Conservation (phyloP, 2,888 invertebrate species). For the Sarcophaga variegata region DNA sequence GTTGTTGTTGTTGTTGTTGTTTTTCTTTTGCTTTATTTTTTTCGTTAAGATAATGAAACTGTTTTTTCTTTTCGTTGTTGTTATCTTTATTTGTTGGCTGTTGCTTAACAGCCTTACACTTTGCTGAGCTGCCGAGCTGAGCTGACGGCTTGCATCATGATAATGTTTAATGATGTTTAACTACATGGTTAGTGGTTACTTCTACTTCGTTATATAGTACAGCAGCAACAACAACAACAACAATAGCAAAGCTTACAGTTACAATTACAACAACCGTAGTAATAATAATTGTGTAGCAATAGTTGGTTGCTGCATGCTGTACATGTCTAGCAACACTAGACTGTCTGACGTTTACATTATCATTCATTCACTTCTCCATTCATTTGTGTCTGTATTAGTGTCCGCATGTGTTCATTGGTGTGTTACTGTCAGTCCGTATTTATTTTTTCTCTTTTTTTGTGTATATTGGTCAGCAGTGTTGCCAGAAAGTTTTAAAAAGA, state of each 20-base stretch:
- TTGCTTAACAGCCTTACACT: conserved; percentile 2
- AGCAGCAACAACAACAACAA: conserved; percentile 2
- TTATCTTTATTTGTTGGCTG: background rate
- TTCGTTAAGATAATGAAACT: background rate
- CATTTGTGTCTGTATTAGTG: background rate
- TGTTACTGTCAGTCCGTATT: background rate
- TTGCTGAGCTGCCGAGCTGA: background rate
- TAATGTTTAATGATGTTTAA: conserved; percentile 55
- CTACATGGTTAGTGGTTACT: conserved; percentile 51
- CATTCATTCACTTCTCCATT: conserved; percentile 35
- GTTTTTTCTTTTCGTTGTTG: background rate
- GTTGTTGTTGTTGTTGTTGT: too few relatives aligned
- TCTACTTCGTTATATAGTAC: background rate
- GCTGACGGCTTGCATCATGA: conserved; percentile 13
- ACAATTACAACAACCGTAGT: background rate
- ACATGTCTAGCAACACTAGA: conserved; percentile 2
- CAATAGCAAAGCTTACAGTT: background rate
- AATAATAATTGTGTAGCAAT: background rate
- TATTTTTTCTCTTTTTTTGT: background rate
- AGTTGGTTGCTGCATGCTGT: background rate
- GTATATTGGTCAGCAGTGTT: background rate
- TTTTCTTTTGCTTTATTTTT: background rate
- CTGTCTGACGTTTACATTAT: conserved; percentile 48
- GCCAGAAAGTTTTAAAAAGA: background rate
- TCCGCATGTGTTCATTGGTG: conserved; percentile 1